These are phyloP conservation scores for Megaustenia siamemsis DNA, from an alignment of 2,888 invertebrate species.

Conservation along the genomic window DNA sequence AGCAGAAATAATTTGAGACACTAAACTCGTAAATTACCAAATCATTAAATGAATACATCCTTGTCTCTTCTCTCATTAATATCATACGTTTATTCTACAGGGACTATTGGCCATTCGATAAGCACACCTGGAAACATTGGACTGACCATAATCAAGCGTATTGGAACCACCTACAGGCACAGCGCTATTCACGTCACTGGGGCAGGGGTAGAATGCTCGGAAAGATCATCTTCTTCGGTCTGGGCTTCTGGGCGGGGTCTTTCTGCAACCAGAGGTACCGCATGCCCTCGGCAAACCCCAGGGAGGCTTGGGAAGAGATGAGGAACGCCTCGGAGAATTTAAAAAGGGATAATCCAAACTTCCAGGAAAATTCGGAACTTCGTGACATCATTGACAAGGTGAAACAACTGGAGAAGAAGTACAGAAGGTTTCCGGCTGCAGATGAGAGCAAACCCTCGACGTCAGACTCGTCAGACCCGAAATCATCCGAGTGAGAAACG, in stretches of 20 bases:
- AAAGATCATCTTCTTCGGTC: background rate
- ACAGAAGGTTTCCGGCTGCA: background rate
- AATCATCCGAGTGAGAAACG: constrained; percentile 10
- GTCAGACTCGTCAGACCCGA: background rate
- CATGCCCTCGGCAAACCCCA: background rate
- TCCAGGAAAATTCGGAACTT: background rate
- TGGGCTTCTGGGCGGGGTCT: background rate
- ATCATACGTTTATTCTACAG: no score
- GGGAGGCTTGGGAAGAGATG: constrained; percentile 17
- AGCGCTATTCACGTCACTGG: background rate
- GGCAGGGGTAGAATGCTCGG: constrained; percentile 15
- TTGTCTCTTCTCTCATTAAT: no score
- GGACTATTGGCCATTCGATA: background rate
- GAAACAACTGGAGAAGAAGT: constrained; percentile 19
- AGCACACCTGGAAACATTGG: constrained; percentile 5
- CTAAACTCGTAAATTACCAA: no score
- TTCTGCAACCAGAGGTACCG: background rate
- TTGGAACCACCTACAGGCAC: background rate
- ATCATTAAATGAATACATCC: no score
- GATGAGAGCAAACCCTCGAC: background rate
- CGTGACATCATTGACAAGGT: constrained; percentile 24
- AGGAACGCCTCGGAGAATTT: background rate
- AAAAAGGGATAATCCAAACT: background rate
- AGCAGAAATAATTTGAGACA: no score
- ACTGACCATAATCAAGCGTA: background rate